Percentiles rank a stretch among this genome's conserved stretches.
Evolutionary conservation across 53 echinoderm and acorn worm species (phyloP).

Genomic region (Luidia sarsii): DNA sequence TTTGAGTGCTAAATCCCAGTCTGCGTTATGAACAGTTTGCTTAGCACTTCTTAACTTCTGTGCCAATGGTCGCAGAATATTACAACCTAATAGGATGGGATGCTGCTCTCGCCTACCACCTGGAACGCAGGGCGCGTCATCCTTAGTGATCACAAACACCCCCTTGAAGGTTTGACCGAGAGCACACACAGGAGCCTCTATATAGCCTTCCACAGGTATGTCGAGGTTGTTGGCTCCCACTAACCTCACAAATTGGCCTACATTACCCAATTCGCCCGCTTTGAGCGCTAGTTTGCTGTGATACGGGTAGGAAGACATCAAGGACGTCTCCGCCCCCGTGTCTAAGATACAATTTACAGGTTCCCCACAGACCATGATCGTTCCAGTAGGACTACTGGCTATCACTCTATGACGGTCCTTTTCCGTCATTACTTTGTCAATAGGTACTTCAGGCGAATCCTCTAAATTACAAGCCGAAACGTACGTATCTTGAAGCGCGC

Average conservation of each 20-base stretch:
- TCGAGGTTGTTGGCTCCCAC: too few species aligned
- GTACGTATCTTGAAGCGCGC: neutral
- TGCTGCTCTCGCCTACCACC: neutral
- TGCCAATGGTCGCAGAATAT: neutral
- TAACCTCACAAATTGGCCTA: neutral
- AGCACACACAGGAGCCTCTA: neutral
- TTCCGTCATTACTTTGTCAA: constrained; percentile 12
- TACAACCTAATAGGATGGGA: constrained; percentile 5
- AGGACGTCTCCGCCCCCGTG: too few species aligned
- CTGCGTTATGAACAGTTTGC: too few species aligned
- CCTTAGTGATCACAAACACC: constrained; percentile 1
- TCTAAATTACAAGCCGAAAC: neutral
- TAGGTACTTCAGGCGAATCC: neutral
- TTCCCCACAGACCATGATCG: neutral
- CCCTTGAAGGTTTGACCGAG: neutral
- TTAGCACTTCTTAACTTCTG: neutral
- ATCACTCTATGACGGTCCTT: constrained; percentile 21
- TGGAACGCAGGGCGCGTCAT: neutral
- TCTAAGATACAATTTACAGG: constrained; percentile 10
- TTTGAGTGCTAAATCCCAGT: neutral
- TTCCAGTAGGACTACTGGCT: neutral
- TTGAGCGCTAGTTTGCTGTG: neutral
- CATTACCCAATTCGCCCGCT: constrained; percentile 16
- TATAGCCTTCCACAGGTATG: too few species aligned
- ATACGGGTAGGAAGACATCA: constrained; percentile 3